phyloP scores from a whole-genome alignment of 2,888 invertebrate species.

The Drosophila melanocephala region DNA sequence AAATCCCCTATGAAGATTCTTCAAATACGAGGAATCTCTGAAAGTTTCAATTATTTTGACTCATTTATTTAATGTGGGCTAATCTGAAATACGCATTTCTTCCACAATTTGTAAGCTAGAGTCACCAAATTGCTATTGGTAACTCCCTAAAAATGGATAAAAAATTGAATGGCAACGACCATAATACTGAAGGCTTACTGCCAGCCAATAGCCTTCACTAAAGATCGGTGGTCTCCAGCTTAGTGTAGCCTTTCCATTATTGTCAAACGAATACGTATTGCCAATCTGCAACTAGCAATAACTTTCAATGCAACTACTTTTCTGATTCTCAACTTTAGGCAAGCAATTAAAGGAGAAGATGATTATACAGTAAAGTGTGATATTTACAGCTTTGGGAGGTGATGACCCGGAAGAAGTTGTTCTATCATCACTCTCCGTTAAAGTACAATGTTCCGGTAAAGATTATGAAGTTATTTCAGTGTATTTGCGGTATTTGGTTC shows the following conservation, averaged over 20 bases:
- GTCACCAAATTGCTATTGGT: too few species aligned
- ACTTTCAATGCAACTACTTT: neutral
- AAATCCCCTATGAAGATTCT: neutral
- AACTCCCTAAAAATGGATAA: too few species aligned
- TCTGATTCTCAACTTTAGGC: neutral
- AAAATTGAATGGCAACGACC: too few species aligned
- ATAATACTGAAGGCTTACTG: neutral
- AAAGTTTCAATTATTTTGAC: neutral
- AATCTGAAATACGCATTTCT: too few species aligned
- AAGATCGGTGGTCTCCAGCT: neutral
- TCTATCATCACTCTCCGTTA: neutral
- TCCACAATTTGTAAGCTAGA: too few species aligned
- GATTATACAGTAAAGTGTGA: neutral
- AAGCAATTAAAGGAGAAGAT: neutral
- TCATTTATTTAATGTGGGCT: neutral
- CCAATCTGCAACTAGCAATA: too few species aligned
- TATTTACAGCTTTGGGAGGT: conserved; percentile 5
- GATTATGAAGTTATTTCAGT: neutral
- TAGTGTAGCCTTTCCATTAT: neutral
- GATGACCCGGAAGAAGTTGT: conserved; percentile 1
- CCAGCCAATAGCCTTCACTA: neutral
- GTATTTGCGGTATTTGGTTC: neutral
- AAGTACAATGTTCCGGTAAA: neutral
- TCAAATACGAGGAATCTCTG: neutral
- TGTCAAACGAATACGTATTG: too few species aligned